phyloP scores from a whole-genome alignment of 64 coral and sea anemone genomes.

The Montipora capricornis region DNA sequence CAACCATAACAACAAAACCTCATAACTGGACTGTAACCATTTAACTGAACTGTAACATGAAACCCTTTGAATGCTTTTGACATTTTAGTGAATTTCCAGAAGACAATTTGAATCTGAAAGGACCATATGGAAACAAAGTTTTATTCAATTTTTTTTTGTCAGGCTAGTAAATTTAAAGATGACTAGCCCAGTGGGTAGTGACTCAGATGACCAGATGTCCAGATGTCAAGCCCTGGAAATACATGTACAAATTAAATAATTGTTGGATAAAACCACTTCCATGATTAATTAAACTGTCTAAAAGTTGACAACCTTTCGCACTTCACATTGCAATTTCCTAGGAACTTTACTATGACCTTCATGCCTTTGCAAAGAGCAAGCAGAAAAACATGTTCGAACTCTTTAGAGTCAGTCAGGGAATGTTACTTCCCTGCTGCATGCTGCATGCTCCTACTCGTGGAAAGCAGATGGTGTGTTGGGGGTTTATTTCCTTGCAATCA shows the following conservation, averaged over 20 bases:
- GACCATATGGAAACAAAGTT: not conserved
- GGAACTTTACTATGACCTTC: not conserved
- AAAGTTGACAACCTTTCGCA: constrained; percentile 2
- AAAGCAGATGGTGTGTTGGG: constrained; percentile 80
- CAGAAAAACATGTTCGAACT: constrained; percentile 59
- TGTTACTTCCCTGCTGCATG: constrained; percentile 55
- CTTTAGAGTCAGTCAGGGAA: constrained; percentile 56
- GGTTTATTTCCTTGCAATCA: constrained; percentile 27
- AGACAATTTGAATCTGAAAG: constrained; percentile 1
- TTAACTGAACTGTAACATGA: not conserved
- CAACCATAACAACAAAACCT: not conserved
- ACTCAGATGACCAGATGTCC: not conserved
- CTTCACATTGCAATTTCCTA: not conserved
- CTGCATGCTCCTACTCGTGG: constrained; percentile 71
- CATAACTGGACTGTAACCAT: not conserved
- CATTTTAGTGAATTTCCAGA: not conserved
- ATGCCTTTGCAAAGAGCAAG: constrained; percentile 31
- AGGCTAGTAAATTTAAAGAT: not conserved
- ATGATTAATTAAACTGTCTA: not conserved
- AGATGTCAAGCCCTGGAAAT: not conserved
- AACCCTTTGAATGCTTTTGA: not conserved
- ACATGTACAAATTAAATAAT: not conserved
- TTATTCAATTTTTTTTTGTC: not conserved
- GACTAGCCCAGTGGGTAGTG: not conserved
- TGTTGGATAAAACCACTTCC: not conserved